phyloP scores from a whole-genome alignment of 2,113 vertebrate genomes.

The Microtus montanus region DNA sequence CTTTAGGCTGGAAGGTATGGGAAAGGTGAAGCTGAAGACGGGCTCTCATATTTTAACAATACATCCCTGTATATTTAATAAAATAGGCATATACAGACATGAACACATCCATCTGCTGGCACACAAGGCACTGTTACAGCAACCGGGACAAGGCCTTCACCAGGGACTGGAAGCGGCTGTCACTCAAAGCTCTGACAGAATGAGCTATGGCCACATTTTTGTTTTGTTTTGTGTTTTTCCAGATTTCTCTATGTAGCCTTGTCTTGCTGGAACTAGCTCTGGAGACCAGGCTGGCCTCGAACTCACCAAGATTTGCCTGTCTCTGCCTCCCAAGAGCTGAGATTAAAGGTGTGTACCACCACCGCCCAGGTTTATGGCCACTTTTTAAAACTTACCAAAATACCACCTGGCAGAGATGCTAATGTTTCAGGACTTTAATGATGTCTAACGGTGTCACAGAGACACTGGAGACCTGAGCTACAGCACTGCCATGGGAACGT shows the following conservation, averaged over 20 bases:
- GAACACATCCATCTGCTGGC: no score
- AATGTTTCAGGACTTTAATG: not conserved
- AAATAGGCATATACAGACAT: no score
- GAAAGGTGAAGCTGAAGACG: not conserved
- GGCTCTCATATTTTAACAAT: not conserved
- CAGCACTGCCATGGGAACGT: not conserved
- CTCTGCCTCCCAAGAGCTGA: not conserved
- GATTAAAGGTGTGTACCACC: not conserved
- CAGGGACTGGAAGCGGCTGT: fast-evolving
- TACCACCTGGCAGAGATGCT: not conserved
- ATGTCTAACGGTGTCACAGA: not conserved
- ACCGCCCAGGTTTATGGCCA: not conserved
- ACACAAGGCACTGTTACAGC: fast-evolving
- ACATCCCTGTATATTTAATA: not conserved
- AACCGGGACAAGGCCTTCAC: not conserved
- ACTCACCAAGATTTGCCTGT: not conserved
- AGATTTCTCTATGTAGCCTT: not conserved
- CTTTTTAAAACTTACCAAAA: not conserved
- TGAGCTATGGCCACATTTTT: not conserved
- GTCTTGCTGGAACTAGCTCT: not conserved
- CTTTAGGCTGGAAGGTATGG: not conserved
- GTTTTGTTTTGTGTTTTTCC: not conserved
- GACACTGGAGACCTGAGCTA: no score
- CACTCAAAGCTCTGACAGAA: not conserved
- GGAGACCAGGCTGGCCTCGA: not conserved